These are phyloP conservation scores for Lepidocolaptes lacrymiger DNA, from an alignment of 2,797 vertebrate genomes.

Conservation along the genomic window DNA sequence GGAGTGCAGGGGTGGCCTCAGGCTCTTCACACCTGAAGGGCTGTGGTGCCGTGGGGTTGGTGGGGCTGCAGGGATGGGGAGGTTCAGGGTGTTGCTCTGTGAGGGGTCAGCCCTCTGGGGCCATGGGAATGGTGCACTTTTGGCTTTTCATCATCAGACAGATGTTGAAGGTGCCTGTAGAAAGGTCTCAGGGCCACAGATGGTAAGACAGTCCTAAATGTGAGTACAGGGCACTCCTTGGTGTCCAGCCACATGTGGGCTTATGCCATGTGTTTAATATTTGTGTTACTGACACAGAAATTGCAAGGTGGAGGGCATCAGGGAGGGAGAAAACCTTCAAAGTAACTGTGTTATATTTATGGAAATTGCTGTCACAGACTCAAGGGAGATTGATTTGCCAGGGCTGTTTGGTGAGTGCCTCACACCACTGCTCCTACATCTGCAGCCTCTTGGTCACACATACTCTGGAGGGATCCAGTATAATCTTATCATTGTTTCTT, in stretches of 20 bases:
- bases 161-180: neutral
- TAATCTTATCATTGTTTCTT: neutral
- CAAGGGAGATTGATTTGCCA: neutral
- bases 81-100: neutral
- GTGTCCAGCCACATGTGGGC: neutral
- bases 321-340: neutral
- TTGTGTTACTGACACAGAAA: neutral
- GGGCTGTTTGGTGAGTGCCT: neutral
- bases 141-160: neutral
- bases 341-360: neutral
- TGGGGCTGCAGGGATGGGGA: neutral
- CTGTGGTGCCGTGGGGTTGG: neutral
- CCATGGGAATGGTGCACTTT: neutral
- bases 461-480: neutral
- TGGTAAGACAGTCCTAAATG: neutral
- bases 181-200: neutral
- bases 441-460: neutral
- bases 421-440: neutral
- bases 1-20: neutral
- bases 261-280: neutral
- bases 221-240: neutral
- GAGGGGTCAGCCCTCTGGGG: neutral
- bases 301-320: neutral
- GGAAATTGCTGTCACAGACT: neutral
- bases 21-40: neutral